phyloP scores from a whole-genome alignment of 2,888 invertebrate species.

The Coleophora deauratella region DNA sequence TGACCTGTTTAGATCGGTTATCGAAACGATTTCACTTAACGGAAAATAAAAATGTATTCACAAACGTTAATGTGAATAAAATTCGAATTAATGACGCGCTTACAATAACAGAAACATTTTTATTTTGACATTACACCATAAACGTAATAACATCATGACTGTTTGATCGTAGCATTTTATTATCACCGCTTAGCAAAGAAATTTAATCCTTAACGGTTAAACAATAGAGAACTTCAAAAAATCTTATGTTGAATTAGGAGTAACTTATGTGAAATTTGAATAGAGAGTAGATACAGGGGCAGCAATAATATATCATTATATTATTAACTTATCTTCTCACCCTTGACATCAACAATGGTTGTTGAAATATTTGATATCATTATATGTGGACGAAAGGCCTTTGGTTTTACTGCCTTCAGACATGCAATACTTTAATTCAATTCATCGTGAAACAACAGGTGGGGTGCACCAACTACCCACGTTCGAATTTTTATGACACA shows the following conservation, averaged over 20 bases:
- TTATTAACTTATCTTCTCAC: constrained; percentile 72
- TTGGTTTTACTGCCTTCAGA: constrained; percentile 53
- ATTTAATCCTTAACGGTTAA: constrained; percentile 18
- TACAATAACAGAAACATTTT: constrained; percentile 52
- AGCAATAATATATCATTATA: constrained; percentile 69
- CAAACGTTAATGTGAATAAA: constrained; percentile 56
- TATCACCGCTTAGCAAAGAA: constrained; percentile 10
- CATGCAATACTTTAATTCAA: constrained; percentile 69
- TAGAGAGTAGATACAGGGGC: constrained; percentile 42
- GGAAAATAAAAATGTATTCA: constrained; percentile 38
- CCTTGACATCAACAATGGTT: constrained; percentile 70
- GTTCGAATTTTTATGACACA: constrained; percentile 21
- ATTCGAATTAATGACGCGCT: constrained; percentile 57
- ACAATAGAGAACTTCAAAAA: too few species aligned
- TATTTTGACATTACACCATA: constrained; percentile 64
- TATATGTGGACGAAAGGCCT: constrained; percentile 46
- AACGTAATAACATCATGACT: constrained; percentile 56
- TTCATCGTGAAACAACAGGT: constrained; percentile 46
- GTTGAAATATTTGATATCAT: constrained; percentile 70
- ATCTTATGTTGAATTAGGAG: constrained; percentile 7
- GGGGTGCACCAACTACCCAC: constrained; percentile 4
- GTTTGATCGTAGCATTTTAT: constrained; percentile 30
- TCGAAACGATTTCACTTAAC: constrained; percentile 37
- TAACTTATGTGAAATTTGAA: constrained; percentile 36
- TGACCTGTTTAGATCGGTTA: constrained; percentile 37